Conservation (phyloP, 2,888 invertebrate species). For the Apoda limacodes region DNA sequence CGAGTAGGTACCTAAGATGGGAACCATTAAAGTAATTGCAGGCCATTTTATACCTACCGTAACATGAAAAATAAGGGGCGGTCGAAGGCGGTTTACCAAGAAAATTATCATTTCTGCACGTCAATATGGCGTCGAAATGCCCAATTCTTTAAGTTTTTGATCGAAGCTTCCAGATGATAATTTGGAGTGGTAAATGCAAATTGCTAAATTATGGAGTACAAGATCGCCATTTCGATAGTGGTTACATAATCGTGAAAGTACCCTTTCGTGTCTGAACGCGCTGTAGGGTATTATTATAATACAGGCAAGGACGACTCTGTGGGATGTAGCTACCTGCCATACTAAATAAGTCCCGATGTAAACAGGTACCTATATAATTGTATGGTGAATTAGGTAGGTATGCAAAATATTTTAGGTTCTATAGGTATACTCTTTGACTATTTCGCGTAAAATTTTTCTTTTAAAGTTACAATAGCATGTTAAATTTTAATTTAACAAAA, state of each 20-base stretch:
- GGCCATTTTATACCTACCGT: slow-evolving; percentile 31
- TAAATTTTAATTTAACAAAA: too few species aligned
- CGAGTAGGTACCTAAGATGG: too few species aligned
- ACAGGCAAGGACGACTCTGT: too few species aligned
- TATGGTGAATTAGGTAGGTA: too few species aligned
- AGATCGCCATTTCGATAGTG: slow-evolving; percentile 37
- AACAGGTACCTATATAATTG: too few species aligned
- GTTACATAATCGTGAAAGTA: slow-evolving; percentile 30
- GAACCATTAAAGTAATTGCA: slow-evolving; percentile 52
- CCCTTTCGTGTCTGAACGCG: slow-evolving; percentile 25
- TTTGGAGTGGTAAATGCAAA: slow-evolving; percentile 45
- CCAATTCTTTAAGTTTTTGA: slow-evolving; percentile 30
- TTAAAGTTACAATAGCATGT: too few species aligned
- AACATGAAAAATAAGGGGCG: slow-evolving; percentile 32
- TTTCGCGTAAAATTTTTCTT: too few species aligned
- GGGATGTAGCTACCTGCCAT: too few species aligned
- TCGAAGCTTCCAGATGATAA: slow-evolving; percentile 37
- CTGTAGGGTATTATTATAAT: slow-evolving; percentile 12
- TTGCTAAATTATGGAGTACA: slow-evolving; percentile 39
- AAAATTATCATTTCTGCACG: slow-evolving; percentile 45
- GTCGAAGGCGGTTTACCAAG: slow-evolving; percentile 31
- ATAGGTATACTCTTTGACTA: too few species aligned
- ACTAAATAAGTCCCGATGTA: too few species aligned
- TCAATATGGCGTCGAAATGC: slow-evolving; percentile 35
- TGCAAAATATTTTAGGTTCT: too few species aligned